Evolutionary conservation across 2,888 invertebrate species (phyloP).

Genomic region (Nomada hirtipes): DNA sequence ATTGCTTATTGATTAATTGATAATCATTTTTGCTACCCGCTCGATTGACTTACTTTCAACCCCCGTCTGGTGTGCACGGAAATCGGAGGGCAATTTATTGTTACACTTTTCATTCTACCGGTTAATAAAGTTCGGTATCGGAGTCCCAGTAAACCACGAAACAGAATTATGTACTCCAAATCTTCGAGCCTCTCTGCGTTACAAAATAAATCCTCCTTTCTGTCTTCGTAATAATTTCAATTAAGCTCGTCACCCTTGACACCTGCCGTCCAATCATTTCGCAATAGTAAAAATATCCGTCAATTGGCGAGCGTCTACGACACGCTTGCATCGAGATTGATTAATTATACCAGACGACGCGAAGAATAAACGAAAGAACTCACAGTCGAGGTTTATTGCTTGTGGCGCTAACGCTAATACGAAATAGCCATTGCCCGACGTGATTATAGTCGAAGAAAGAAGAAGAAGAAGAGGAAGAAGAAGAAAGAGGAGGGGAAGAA

Average conservation of each 20-base stretch:
- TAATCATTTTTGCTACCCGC: too few relatives aligned
- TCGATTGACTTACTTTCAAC: too few relatives aligned
- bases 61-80: too few relatives aligned
- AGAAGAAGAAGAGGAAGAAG: slow-evolving; percentile 6
- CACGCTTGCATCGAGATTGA: slow-evolving; percentile 1
- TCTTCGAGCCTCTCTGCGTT: background rate
- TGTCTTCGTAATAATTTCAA: background rate
- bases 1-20: too few relatives aligned
- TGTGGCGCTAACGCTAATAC: slow-evolving; percentile 40
- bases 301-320: background rate
- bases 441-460: slow-evolving; percentile 46
- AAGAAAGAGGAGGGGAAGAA: slow-evolving; percentile 15
- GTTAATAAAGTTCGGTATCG: too few relatives aligned
- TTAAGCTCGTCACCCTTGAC: background rate
- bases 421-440: slow-evolving; percentile 43
- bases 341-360: background rate
- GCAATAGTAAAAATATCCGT: background rate
- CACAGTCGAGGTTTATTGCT: slow-evolving; percentile 6
- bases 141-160: too few relatives aligned
- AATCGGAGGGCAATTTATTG: too few relatives aligned
- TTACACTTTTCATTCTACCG: too few relatives aligned
- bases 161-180: background rate
- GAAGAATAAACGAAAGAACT: background rate
- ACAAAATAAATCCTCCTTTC: background rate
- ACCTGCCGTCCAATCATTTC: slow-evolving; percentile 6